Conservation (phyloP, 2,113 vertebrate species). For the Mormoops blainvillei region DNA sequence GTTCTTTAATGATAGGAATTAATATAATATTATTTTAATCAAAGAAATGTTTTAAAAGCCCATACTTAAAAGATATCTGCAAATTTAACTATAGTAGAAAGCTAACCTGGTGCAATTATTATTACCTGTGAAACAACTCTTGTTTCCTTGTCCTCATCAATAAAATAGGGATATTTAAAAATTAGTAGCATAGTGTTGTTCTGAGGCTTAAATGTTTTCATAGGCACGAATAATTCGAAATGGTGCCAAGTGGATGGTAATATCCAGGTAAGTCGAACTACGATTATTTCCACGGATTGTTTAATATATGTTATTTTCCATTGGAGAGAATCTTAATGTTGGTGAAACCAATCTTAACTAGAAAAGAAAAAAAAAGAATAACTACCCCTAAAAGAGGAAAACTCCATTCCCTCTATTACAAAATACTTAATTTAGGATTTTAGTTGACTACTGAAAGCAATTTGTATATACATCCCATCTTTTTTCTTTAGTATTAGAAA, state of each 20-base stretch:
- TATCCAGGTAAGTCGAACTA: neutral
- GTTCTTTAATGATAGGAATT: neutral
- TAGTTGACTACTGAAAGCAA: neutral
- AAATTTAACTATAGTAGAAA: neutral
- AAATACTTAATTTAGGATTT: neutral
- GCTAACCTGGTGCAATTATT: neutral
- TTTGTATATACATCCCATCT: neutral
- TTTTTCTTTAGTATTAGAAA: neutral
- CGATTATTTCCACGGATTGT: neutral
- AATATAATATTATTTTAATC: neutral
- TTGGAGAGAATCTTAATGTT: neutral
- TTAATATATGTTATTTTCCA: slow-evolving; percentile 24
- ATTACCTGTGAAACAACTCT: neutral
- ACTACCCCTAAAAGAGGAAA: neutral
- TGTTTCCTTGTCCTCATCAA: neutral
- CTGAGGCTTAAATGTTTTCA: neutral
- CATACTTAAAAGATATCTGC: neutral
- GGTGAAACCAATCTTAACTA: neutral
- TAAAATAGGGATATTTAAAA: neutral
- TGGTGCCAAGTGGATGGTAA: neutral
- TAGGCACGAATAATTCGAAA: slow-evolving; percentile 6
- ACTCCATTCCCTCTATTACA: neutral
- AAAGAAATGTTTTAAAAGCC: neutral
- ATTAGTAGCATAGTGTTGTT: neutral
- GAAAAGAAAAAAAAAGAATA: neutral